Conservation (phyloP, 1,140 invertebrate species). For the Octopus sinensis region DNA sequence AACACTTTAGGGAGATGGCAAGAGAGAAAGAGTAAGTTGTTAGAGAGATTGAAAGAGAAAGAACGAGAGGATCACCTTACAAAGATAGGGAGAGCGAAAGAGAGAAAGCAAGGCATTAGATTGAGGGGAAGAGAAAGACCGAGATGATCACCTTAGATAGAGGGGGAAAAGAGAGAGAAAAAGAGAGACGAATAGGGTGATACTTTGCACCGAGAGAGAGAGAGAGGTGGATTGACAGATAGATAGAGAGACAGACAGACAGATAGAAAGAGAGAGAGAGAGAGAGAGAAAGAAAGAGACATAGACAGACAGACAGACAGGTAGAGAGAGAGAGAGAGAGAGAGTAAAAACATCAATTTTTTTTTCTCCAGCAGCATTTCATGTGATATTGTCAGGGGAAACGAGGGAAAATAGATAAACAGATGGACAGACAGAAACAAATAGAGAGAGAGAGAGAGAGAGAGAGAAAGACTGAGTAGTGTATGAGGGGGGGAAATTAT, state of each 20-base stretch:
- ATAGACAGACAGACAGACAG: too few species aligned
- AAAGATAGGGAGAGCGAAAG: neutral
- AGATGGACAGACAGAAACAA: too few species aligned
- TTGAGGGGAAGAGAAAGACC: neutral
- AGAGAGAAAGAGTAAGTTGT: neutral
- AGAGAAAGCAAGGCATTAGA: neutral
- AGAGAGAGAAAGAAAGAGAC: too few species aligned
- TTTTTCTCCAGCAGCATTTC: too few species aligned
- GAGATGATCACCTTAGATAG: neutral
- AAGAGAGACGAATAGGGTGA: neutral
- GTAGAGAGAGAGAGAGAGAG: neutral
- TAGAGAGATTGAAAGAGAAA: neutral
- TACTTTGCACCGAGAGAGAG: neutral
- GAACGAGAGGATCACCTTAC: neutral
- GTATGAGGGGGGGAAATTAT: neutral
- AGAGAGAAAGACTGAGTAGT: neutral
- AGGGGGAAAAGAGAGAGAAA: neutral
- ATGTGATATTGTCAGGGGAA: too few species aligned
- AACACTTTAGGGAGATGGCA: neutral
- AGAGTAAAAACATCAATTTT: too few species aligned
- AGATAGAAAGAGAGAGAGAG: neutral
- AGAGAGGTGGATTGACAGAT: neutral
- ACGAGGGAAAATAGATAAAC: too few species aligned
- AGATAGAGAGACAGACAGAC: neutral
- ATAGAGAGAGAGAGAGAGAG: neutral